These are phyloP conservation scores for Glaucopsyche alexis DNA, from an alignment of 2,888 invertebrate species.

Conservation along the genomic window DNA sequence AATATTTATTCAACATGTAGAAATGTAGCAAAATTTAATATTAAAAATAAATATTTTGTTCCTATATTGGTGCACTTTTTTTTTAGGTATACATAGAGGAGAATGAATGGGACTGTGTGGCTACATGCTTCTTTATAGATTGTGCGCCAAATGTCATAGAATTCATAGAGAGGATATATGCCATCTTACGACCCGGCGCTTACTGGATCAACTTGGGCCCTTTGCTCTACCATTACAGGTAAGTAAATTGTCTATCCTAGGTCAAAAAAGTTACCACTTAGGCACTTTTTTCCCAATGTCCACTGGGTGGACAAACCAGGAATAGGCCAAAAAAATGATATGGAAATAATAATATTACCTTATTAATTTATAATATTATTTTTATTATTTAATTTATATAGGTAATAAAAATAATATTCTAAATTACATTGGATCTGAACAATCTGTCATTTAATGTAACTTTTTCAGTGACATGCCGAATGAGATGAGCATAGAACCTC, in stretches of 20 bases:
- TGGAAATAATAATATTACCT: too few species aligned
- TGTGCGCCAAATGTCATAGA: slow-evolving; percentile 97
- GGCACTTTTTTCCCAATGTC: too few species aligned
- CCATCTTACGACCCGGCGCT: slow-evolving; percentile 93
- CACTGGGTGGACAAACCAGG: too few species aligned
- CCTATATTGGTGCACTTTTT: slow-evolving; percentile 32
- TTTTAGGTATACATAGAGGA: slow-evolving; percentile 83
- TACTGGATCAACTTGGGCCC: slow-evolving; percentile 96
- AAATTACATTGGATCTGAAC: too few species aligned
- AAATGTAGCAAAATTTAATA: too few species aligned
- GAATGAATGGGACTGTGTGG: slow-evolving; percentile 93
- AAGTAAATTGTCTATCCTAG: not conserved
- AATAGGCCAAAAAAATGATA: too few species aligned
- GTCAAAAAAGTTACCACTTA: too few species aligned
- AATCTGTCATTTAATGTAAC: slow-evolving; percentile 20
- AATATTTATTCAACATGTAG: too few species aligned
- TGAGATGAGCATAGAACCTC: slow-evolving; percentile 95
- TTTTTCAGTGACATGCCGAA: slow-evolving; percentile 87
- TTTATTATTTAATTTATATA: too few species aligned
- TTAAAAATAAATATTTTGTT: too few species aligned
- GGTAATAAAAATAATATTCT: too few species aligned
- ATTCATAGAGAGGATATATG: slow-evolving; percentile 95
- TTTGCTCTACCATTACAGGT: slow-evolving; percentile 92
- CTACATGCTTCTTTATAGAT: slow-evolving; percentile 99
- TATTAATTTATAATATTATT: too few species aligned